Percentiles rank a stretch among this genome's conserved stretches.
Conservation (phyloP, 2,888 invertebrate genomes). For the Scaptomyza flava region DNA sequence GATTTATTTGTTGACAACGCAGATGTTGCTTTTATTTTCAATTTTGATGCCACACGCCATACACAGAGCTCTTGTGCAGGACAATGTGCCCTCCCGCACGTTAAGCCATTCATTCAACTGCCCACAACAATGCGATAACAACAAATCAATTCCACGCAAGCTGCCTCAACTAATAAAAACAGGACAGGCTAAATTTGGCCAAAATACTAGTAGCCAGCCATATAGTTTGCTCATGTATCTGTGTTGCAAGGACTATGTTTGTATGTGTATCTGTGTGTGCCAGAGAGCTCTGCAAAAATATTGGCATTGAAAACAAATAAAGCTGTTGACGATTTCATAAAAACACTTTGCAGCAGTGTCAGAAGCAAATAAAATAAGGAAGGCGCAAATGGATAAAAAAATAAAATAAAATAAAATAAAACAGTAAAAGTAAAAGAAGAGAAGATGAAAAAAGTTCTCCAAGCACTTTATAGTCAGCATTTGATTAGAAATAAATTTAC, state of each 20-base stretch:
- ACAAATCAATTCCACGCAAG: constrained; percentile 79
- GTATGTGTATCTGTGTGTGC: constrained; percentile 22
- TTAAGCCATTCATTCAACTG: constrained; percentile 56
- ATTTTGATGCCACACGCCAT: constrained; percentile 70
- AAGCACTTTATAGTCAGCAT: constrained; percentile 66
- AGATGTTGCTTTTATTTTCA: constrained; percentile 80
- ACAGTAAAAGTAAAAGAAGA: background rate
- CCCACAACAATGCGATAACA: constrained; percentile 77
- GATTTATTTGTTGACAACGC: constrained; percentile 79
- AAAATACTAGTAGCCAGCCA: constrained; percentile 43
- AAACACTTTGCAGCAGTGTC: constrained; percentile 29
- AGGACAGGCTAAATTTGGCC: constrained; percentile 34
- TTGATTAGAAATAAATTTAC: constrained; percentile 74
- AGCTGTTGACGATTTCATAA: constrained; percentile 79
- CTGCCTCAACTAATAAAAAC: constrained; percentile 77
- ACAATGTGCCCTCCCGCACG: constrained; percentile 8
- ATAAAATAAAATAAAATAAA: background rate
- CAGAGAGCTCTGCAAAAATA: constrained; percentile 56
- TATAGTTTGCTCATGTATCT: constrained; percentile 57
- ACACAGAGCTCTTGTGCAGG: constrained; percentile 21
- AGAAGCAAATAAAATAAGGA: constrained; percentile 7
- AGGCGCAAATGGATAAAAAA: background rate
- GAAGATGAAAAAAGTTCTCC: constrained; percentile 38
- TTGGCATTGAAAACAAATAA: constrained; percentile 80
- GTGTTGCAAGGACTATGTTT: constrained; percentile 9